Evolutionary conservation across 2,888 invertebrate species (phyloP), one percentile per base, ranked within the genome.

Genomic region (Troides helena): DNA sequence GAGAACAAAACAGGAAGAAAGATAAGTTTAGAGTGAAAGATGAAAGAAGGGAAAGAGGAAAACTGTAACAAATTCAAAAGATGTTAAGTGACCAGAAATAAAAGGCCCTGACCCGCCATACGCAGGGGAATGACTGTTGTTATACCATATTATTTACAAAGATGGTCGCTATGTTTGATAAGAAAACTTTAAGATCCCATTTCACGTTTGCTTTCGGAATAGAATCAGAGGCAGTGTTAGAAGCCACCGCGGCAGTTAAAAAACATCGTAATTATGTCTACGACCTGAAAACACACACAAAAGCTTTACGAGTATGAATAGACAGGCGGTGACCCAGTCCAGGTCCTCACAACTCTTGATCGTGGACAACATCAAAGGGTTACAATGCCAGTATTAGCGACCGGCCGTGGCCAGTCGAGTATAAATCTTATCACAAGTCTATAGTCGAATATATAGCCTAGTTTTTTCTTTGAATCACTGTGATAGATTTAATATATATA

Each of bases 241-340:
- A 50, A 50, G 18, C 17, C 18, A 50, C 17, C 17, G 17, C 4
- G 50, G 50, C 17, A 17, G 17, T 10, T 53, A 18, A 53, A 23
- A 57, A 57, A 21, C 3, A 57, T 57, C 10, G 23, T 10, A 57
- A 57, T 23, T 23, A 57, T 23, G 0, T 23, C 23, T 23, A 57
- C 8, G 57, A 8, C 23, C 57, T 57, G n/a, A 57, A 21, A 57
- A 57, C 57, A 23, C 56, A 21, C 6, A 23, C 21, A 57, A 53
- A 53, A 53, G 53, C 23, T 21, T 57, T 57, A 21, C 10, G 23
- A 57, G 23, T 57, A 2, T 57, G 57, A 23, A 57, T 57, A 23
- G 23, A 21, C 57, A 57, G n/a, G 57, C 57, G 57, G 57, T 57
- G 57, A 57, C 57, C 23, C 21, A 57, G 23, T 57, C 57, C 23